Conservation (phyloP, 2,888 invertebrate genomes). For the Trichogramma dendrolimi region DNA sequence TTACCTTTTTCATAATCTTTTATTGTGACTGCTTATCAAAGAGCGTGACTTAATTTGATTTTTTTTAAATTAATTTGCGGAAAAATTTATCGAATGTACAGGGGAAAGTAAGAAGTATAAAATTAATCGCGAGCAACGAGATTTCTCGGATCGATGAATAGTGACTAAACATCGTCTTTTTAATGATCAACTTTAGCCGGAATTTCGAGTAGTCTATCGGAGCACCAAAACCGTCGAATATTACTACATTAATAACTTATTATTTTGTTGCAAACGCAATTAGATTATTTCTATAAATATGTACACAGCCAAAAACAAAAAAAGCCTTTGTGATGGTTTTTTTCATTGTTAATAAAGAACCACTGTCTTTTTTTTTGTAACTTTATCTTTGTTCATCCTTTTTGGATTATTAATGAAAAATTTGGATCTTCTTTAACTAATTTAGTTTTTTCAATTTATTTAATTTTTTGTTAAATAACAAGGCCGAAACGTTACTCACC, state of each 20-base stretch:
- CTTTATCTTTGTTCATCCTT: conserved; percentile 1
- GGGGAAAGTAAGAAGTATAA: neutral
- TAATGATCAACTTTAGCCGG: conserved; percentile 8
- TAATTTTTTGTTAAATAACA: conserved; percentile 17
- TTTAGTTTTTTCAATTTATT: neutral
- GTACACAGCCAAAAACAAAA: conserved; percentile 14
- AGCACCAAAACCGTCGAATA: conserved; percentile 46
- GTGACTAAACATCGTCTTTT: conserved; percentile 11
- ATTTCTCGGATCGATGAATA: conserved; percentile 28
- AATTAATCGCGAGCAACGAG: conserved; percentile 25
- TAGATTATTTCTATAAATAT: too few species aligned
- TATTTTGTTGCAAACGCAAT: too few species aligned
- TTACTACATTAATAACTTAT: neutral
- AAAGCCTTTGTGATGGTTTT: conserved; percentile 20
- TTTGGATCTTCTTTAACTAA: too few species aligned
- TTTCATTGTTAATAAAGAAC: neutral
- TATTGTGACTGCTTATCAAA: too few species aligned
- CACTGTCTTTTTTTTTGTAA: conserved; percentile 3
- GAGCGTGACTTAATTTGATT: too few species aligned
- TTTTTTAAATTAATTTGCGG: too few species aligned
- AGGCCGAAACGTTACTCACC: conserved; percentile 48
- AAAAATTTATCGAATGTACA: too few species aligned
- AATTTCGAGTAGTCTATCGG: conserved; percentile 51
- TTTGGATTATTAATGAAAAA: neutral
- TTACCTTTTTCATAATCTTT: too few species aligned